phyloP scores from a whole-genome alignment of 35 echinoderm and acorn worm species.

The Ophiothrix spiculata region DNA sequence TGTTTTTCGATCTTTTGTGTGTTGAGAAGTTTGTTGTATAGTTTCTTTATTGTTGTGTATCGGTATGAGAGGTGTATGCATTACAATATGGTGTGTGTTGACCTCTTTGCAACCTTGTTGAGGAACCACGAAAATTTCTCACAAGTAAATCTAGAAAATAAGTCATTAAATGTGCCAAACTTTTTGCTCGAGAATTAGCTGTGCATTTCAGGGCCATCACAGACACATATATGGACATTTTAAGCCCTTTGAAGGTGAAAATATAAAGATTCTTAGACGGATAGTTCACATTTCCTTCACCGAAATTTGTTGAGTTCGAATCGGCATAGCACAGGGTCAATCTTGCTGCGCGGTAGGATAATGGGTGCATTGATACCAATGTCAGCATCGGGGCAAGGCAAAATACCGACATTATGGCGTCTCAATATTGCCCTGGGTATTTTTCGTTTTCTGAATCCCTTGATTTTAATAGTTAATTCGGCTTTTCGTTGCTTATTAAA shows the following conservation, averaged over 20 bases:
- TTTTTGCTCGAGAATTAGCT: too few relatives aligned
- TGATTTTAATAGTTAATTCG: too few relatives aligned
- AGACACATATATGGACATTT: too few relatives aligned
- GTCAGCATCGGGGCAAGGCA: neutral
- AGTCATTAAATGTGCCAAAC: too few relatives aligned
- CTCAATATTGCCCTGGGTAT: neutral
- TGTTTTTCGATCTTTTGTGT: neutral
- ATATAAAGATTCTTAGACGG: neutral
- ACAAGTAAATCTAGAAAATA: too few relatives aligned
- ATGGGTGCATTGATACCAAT: constrained; percentile 8
- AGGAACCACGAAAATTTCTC: neutral
- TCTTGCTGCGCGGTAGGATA: neutral
- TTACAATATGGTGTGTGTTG: neutral
- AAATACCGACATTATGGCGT: neutral
- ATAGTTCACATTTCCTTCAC: neutral
- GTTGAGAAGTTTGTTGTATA: neutral
- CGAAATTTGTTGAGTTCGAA: neutral
- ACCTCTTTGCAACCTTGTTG: neutral
- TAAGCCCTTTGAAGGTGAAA: too few relatives aligned
- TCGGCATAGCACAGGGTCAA: neutral
- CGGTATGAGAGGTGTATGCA: neutral
- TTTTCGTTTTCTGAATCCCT: too few relatives aligned
- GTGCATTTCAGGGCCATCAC: too few relatives aligned
- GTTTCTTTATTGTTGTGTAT: neutral
- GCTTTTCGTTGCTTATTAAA: too few relatives aligned